phyloP scores from a whole-genome alignment of 2,113 vertebrate genomes.

The Cervus canadensis region DNA sequence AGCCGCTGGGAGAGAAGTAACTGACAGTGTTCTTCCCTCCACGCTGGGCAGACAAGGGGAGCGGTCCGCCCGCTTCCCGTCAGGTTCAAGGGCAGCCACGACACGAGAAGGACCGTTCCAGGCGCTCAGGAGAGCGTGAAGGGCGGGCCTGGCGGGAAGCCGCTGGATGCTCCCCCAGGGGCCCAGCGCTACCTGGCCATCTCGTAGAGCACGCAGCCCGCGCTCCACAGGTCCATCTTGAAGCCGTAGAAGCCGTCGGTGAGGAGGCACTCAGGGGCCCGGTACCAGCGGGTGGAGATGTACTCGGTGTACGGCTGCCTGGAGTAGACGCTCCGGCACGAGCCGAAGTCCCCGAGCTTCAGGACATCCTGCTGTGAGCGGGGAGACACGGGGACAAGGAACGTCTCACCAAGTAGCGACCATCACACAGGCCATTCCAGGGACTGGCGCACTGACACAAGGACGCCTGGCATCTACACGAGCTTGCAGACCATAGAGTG shows the following conservation, averaged over 20 bases:
- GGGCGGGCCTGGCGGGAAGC: background rate
- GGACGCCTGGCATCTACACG: background rate
- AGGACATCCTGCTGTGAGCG: slow-evolving; percentile 85
- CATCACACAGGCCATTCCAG: background rate
- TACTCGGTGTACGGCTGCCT: slow-evolving; percentile 89
- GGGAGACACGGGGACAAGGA: background rate
- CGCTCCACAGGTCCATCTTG: slow-evolving; percentile 89
- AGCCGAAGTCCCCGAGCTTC: slow-evolving; percentile 91
- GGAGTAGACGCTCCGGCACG: slow-evolving; percentile 87
- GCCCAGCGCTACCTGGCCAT: slow-evolving; percentile 83
- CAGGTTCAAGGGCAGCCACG: background rate
- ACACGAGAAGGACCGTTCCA: background rate
- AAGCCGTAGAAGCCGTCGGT: slow-evolving; percentile 87
- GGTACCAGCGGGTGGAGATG: slow-evolving; percentile 90
- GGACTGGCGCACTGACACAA: background rate
- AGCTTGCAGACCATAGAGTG: background rate
- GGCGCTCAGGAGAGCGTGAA: accelerated
- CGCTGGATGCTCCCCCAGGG: accelerated
- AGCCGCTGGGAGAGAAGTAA: accelerated
- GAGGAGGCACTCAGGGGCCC: slow-evolving; percentile 91
- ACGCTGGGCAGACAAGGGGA: background rate
- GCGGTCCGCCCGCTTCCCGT: accelerated
- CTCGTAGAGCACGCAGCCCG: slow-evolving; percentile 91
- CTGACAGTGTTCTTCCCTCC: accelerated
- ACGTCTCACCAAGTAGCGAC: background rate